These are phyloP conservation scores for Harpagifer antarcticus DNA, from an alignment of 2,797 vertebrate genomes.

Conservation along the genomic window DNA sequence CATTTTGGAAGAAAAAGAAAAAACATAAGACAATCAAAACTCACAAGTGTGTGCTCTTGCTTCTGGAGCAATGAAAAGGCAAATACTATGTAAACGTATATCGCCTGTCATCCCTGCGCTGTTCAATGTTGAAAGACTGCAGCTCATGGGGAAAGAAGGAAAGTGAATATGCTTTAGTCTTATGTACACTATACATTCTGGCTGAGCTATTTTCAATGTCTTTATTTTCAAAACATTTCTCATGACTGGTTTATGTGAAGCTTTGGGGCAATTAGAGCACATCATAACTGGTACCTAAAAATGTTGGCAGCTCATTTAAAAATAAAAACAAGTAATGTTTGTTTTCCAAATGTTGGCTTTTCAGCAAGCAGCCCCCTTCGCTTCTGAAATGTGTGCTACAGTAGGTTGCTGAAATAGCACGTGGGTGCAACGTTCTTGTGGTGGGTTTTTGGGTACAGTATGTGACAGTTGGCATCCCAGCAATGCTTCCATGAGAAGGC, in stretches of 20 bases:
- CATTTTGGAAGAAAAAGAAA: slow-evolving; percentile 69
- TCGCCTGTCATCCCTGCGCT: slow-evolving; percentile 58
- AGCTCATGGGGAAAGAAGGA: slow-evolving; percentile 43
- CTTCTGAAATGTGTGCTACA: slow-evolving; percentile 52
- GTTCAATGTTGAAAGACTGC: slow-evolving; percentile 62
- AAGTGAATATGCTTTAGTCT: slow-evolving; percentile 37
- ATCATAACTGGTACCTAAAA: slow-evolving; percentile 40
- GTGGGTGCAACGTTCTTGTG: slow-evolving; percentile 76
- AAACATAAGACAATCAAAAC: slow-evolving; percentile 78
- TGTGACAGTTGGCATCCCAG: slow-evolving; percentile 75
- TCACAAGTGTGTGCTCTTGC: slow-evolving; percentile 65
- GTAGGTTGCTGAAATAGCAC: slow-evolving; percentile 69
- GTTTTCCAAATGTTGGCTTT: slow-evolving; percentile 59
- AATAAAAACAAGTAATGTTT: slow-evolving; percentile 58
- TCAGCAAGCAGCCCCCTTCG: slow-evolving; percentile 48
- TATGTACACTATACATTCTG: slow-evolving; percentile 37
- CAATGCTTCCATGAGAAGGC: slow-evolving; percentile 69
- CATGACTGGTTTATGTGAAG: slow-evolving; percentile 46
- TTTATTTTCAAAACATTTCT: slow-evolving; percentile 56
- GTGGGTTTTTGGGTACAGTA: slow-evolving; percentile 65
- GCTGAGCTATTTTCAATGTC: slow-evolving; percentile 42
- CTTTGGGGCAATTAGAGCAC: slow-evolving; percentile 36
- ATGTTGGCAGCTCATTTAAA: slow-evolving; percentile 39
- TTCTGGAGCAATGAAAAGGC: slow-evolving; percentile 59
- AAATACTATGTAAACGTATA: slow-evolving; percentile 63